A percentile compares a stretch with the other conserved stretches of the same genome.
Evolutionary conservation across 2,888 invertebrate species (phyloP).

Genomic region (Poecilus cupreus): DNA sequence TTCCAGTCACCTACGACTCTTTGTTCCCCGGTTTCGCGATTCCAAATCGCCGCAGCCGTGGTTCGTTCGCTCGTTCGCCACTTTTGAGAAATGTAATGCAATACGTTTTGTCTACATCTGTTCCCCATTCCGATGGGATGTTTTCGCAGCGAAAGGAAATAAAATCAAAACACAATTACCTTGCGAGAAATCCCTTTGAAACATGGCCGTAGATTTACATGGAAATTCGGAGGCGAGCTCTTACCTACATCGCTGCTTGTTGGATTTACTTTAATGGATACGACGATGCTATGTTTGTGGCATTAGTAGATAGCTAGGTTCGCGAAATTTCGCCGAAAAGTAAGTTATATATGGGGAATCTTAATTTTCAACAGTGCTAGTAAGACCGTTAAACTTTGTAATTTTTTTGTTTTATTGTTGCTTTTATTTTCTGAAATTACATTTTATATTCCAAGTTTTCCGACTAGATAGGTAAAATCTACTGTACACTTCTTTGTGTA

Average conservation of each 20-base stretch:
- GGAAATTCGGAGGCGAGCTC: neutral
- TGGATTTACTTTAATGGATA: neutral
- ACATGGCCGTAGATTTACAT: constrained; percentile 15
- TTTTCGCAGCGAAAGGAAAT: constrained; percentile 24
- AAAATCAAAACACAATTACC: constrained; percentile 43
- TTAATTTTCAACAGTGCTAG: too few relatives aligned
- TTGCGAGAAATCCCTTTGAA: constrained; percentile 27
- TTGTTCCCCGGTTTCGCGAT: too few relatives aligned
- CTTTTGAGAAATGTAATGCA: neutral
- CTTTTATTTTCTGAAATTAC: too few relatives aligned
- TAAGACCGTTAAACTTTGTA: too few relatives aligned
- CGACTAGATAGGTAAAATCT: too few relatives aligned
- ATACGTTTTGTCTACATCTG: constrained; percentile 30
- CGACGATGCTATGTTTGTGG: neutral
- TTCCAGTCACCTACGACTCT: too few relatives aligned
- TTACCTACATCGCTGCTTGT: neutral
- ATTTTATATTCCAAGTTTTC: too few relatives aligned
- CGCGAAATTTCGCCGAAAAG: too few relatives aligned
- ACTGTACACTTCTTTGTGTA: too few relatives aligned
- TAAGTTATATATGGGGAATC: too few relatives aligned
- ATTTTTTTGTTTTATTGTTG: too few relatives aligned
- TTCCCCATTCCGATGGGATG: constrained; percentile 8
- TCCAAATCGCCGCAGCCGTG: too few relatives aligned
- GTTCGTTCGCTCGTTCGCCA: neutral
- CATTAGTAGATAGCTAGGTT: neutral